Conservation (phyloP, 2,888 invertebrate genomes). For the Fissipunctia ypsillon region DNA sequence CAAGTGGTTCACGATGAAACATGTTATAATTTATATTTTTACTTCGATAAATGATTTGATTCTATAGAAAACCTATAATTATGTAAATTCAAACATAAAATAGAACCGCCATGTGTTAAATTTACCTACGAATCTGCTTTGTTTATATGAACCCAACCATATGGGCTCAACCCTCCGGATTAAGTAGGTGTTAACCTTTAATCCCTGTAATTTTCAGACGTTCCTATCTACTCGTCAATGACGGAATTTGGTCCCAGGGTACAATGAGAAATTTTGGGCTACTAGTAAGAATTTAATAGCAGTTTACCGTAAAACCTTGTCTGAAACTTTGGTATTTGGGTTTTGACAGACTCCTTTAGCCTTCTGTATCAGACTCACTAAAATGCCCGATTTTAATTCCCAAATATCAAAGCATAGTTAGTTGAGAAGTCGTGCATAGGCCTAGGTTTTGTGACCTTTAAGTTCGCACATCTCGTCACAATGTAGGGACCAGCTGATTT, state of each 20-base stretch:
- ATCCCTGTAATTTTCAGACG: background rate
- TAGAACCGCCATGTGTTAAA: background rate
- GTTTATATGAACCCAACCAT: background rate
- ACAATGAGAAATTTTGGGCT: background rate
- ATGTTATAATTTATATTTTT: background rate
- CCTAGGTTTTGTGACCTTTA: too few species aligned
- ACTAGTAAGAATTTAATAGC: background rate
- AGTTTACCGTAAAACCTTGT: background rate
- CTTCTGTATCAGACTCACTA: background rate
- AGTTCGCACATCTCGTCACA: too few species aligned
- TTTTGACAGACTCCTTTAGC: background rate
- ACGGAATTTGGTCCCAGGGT: slow-evolving; percentile 13
- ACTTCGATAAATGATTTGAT: background rate
- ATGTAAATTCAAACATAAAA: background rate
- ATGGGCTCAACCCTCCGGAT: slow-evolving; percentile 17
- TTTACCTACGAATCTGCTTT: background rate
- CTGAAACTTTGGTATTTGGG: background rate
- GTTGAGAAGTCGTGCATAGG: too few species aligned
- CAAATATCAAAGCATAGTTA: too few species aligned
- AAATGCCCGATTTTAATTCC: too few species aligned
- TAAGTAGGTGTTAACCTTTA: slow-evolving; percentile 22
- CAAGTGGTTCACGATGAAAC: background rate
- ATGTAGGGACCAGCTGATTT: too few species aligned
- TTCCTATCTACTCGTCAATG: background rate
- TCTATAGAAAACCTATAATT: background rate